Percentiles rank a stretch among this genome's conserved stretches.
These are phyloP conservation scores for Meloe dianella DNA, from an alignment of 2,888 invertebrate genomes.

Conservation along the genomic window DNA sequence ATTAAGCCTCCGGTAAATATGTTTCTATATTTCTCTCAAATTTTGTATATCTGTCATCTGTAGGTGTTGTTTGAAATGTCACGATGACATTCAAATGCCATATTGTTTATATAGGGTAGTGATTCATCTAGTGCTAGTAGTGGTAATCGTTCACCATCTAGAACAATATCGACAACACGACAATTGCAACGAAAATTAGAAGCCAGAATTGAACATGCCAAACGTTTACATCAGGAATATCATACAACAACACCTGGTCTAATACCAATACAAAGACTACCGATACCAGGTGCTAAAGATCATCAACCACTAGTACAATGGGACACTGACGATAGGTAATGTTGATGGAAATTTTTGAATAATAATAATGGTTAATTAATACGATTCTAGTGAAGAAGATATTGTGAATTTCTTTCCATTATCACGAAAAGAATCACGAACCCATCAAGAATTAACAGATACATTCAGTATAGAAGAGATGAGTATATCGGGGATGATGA, in stretches of 20 bases:
- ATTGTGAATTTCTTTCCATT: constrained; percentile 63
- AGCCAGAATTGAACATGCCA: constrained; percentile 59
- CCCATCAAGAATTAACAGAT: constrained; percentile 65
- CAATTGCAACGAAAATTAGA: constrained; percentile 57
- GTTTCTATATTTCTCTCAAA: constrained; percentile 6
- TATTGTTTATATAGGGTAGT: constrained; percentile 46
- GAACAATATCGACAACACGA: constrained; percentile 48
- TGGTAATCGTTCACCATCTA: constrained; percentile 50
- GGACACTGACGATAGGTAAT: constrained; percentile 65
- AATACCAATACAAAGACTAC: constrained; percentile 62
- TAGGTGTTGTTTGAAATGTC: constrained; percentile 4
- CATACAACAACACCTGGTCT: constrained; percentile 56
- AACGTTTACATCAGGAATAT: constrained; percentile 59
- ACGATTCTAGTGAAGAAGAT: constrained; percentile 60
- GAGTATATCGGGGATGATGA: constrained; percentile 65
- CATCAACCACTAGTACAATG: constrained; percentile 67
- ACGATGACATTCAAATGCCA: constrained; percentile 19
- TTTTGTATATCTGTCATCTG: background rate
- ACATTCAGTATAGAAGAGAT: constrained; percentile 69
- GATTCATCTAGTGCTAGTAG: constrained; percentile 57
- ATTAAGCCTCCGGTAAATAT: constrained; percentile 47
- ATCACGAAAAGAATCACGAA: constrained; percentile 55
- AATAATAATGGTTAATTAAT: too few relatives aligned
- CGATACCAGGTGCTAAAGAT: constrained; percentile 61
- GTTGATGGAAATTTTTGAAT: background rate